Evolutionary conservation across 37 sponge, comb jelly and placozoan species (phyloP).

Genomic region (Diacarnus erythraeanus): DNA sequence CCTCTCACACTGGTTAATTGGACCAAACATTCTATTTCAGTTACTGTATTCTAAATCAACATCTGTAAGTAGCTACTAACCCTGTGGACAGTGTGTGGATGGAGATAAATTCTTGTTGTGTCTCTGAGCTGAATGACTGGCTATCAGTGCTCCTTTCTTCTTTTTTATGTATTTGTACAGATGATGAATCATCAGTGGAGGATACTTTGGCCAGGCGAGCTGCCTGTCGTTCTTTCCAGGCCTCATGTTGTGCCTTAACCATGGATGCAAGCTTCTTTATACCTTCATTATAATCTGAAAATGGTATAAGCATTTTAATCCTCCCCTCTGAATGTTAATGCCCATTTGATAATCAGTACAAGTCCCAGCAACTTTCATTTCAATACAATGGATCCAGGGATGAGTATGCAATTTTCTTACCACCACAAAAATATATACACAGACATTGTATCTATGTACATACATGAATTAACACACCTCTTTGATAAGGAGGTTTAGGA

Average conservation of each 20-base stretch:
- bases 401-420: too few relatives aligned
- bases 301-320: too few relatives aligned
- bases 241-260: conserved; percentile 50
- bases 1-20: too few relatives aligned
- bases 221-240: conserved; percentile 42
- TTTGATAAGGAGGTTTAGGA: neutral
- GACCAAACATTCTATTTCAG: too few relatives aligned
- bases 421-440: neutral
- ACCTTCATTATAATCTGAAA: conserved; percentile 1
- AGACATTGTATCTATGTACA: neutral
- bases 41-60: too few relatives aligned
- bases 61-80: neutral
- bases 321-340: too few relatives aligned
- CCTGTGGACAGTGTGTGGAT: conserved; percentile 23
- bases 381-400: too few relatives aligned
- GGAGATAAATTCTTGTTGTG: conserved; percentile 12
- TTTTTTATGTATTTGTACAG: neutral
- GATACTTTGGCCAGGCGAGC: neutral
- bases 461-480: neutral
- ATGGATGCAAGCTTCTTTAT: conserved; percentile 36
- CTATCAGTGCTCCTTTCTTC: neutral
- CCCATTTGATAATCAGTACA: too few relatives aligned
- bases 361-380: too few relatives aligned
- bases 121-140: neutral
- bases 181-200: neutral